Base-by-base conservation (phyloP, 2,888 invertebrate genomes). In the Polietes domitor region DNA sequence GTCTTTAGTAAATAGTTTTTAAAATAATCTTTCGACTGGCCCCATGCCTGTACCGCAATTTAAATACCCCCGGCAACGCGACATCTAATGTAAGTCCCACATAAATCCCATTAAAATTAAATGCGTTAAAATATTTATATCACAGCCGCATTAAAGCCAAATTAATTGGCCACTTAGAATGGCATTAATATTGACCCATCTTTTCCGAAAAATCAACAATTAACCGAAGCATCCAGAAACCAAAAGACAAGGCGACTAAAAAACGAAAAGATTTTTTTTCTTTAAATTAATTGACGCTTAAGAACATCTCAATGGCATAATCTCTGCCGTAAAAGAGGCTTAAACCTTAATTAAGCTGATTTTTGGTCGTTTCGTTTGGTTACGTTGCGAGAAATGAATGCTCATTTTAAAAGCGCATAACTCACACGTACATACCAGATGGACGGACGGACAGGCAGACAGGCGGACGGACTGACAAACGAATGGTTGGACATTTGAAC, bases 81-180 rank as follows among this genome's bases (percentile, higher is more conserved):
- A n/a, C 32, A 32, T 32, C 4, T 6, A 32, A 6, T 32, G 4
- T 32, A 55, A 32, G 37, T 24, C 43, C 5, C 21, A 41, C 6
- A 37, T 37, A 37, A 9, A 37, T 10, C 6, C 37, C 10, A 37
- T 65, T 37, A 43, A 43, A 68, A 85, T 82, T 63, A 82, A 82
- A 85, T 77, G 77, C 82, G 68, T 75, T 82, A 80, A 85, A 76
- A 74, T 74, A 26, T 80, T 77, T 65, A 81, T 78, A 82, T 74
- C 74, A 68, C 61, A 70, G 75, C 47, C 75, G 43, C 68, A 61
- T 79, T 80, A 77, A 80, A 85, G 73, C 19, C 3, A 82, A 85
- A 85, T 85, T 85, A 85, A 85, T 85, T 82, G 82, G 77, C 84
- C 84, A 84, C 84, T 84, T 84, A 84, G 84, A 82, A 37, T 68